Base-by-base conservation (phyloP, 2,113 vertebrate genomes). In the Elachura formosa region DNA sequence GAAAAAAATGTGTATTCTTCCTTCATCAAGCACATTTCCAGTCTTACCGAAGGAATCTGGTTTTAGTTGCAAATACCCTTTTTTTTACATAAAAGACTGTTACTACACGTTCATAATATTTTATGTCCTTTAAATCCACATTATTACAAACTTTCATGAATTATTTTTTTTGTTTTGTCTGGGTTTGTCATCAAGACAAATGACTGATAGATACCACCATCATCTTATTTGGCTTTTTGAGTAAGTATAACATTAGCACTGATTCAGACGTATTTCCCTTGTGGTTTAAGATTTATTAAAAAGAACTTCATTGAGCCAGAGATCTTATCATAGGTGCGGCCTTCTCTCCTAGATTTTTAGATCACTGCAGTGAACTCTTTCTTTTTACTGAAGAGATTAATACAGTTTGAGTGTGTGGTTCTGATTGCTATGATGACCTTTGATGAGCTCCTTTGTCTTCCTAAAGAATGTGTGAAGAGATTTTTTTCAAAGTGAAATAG, bases 211-310 rank as follows among this genome's bases (percentile, higher is more conserved):
- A 25, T 76, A 72, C 26, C 5, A 3, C 68, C 46, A 83, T 84
- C 62, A 84, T 89, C 62, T 18, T 69, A 49, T 82, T 82, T 82
- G 73, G 20, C 52, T 64, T 91, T 90, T 73, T 81, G 82, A 61
- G 62, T 75, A 72, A 36, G 61, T 67, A 45, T 67, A 75, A 78
- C 10, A 36, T 87, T 78, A 89, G 28, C 40, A 61, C 31, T 56
- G 11, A 71, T 89, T 66, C 62, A 79, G 45, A 49, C 84, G 78
- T 93, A 94, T 93, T 94, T 96, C 92, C 90, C 92, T 72, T 93
- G 84, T 82, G 90, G 54, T 61, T 74, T 82, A 73, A 94, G 71
- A 73, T 93, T 85, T 95, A 95, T 96, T 95, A 87, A 94, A 93
- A 95, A 79, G 31, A 93, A 79, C 52, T 61, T 75, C 36, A 68